Evolutionary conservation across 2,888 invertebrate species (phyloP), one percentile per base, ranked within the genome.

Genomic region (Parnassius mnemosyne): DNA sequence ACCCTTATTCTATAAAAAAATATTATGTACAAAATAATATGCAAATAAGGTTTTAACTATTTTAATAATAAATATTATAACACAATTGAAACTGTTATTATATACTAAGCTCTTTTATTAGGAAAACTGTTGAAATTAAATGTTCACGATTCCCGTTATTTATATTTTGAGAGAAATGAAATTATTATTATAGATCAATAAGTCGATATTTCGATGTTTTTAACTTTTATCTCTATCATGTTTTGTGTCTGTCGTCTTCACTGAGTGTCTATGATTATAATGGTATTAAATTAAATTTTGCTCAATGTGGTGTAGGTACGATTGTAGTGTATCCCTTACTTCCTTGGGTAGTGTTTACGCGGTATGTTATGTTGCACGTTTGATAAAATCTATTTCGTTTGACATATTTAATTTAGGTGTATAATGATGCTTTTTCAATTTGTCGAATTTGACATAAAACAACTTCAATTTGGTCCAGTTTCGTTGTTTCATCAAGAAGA

Each of bases 381-480:
- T 16, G 20, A 44, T 53, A 7, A 41, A 10, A 46, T 3, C 49
- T 0, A 9, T 50, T 56, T 34, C 59, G 42, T 34, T 47, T 47
- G 53, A n/a, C 9, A 60, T 61, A 49, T 68, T 66, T 43, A 25
- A 57, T 69, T 70, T 71, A 53, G 70, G 66, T 67, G 76, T 66
- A 44, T 79, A 66, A 65, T 75, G 86, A 86, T 86, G 87, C 87
- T 83, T 86, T 84, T 82, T 78, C 64, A 67, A 71, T 67, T 67
- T 71, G 81, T 81, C 80, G 77, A 81, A 75, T 83, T 88, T 89
- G 86, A 89, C 87, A 81, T 87, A 84, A 85, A 86, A 80, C 85
- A 85, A 83, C 80, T 87, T 81, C 80, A 79, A 81, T 78, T 85
- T 83, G 84, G 72, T 85, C 81, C 71, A 78, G 76, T 81, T 85